Evolutionary conservation across 1,140 invertebrate genomes (phyloP).

Genomic region (Magallana ariakensis): DNA sequence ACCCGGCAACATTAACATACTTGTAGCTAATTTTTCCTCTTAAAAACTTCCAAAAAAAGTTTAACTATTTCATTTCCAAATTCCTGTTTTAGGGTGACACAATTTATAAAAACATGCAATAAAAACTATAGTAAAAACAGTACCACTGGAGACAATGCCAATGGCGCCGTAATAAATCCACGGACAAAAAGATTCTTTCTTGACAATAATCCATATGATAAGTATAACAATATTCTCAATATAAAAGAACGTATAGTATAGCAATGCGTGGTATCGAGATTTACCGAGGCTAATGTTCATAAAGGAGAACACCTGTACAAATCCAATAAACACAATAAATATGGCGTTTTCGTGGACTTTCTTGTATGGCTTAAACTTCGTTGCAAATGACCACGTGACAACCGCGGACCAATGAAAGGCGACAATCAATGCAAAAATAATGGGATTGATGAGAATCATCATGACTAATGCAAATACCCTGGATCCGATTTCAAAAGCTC

Average conservation of each 20-base stretch:
- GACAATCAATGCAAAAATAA: not conserved
- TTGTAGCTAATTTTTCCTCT: no score
- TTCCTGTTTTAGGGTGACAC: conserved; percentile 36
- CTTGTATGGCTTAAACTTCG: conserved; percentile 16
- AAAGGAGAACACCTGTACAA: conserved; percentile 38
- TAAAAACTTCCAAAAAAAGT: no score
- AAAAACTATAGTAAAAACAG: conserved; percentile 19
- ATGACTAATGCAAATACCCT: conserved; percentile 27
- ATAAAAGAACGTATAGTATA: conserved; percentile 27
- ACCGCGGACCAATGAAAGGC: conserved; percentile 19
- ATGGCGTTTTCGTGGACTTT: not conserved
- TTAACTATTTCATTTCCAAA: not conserved
- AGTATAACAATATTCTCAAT: conserved; percentile 13
- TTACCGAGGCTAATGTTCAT: conserved; percentile 13
- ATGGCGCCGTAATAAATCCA: conserved; percentile 13
- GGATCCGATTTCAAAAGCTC: conserved; percentile 40
- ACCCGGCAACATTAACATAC: no score
- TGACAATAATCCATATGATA: not conserved
- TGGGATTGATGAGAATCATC: not conserved
- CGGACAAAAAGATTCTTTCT: not conserved
- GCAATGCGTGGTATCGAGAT: conserved; percentile 14
- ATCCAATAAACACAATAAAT: conserved; percentile 19
- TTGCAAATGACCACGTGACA: conserved; percentile 30
- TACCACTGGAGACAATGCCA: not conserved
- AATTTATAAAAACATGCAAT: conserved; percentile 15